Evolutionary conservation across 2,888 invertebrate species (phyloP), one percentile per base, ranked within the genome.

Genomic region (Endomychus coccineus): DNA sequence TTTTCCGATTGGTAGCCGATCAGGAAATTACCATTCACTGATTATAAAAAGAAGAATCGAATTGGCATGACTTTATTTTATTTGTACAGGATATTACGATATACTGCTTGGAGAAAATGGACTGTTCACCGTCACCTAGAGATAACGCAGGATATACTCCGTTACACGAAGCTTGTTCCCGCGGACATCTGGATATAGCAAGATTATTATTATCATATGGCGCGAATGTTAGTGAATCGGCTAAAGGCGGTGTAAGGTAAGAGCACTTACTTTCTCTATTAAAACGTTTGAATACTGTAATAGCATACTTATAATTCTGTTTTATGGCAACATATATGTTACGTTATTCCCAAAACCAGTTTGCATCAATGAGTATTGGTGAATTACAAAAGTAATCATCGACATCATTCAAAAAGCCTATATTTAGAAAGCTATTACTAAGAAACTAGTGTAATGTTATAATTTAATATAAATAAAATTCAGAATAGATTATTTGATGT

Each of bases 61-160:
- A 21, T 6, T 7, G 6, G 11, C n/a, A n/a, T 15, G 30, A 5
- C 14, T 13, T 13, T 16, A 13, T 27, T 37, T 30, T 24, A 13
- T 29, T 23, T 25, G 59, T 59, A 2, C 63, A 88, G 84, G 91
- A 92, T 62, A 87, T 92, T 36, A 84, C 89, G 34, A 83, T 87
- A 12, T 91, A 88, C 61, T 91, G 91, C 59, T 70, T 95, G 55
- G 88, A 91, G 62, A 85, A 85, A 58, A 75, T 89, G 69, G 78
- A 80, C 46, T 79, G 81, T 48, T 77, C 82, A 44, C 85, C 91
- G 1, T 85, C 89, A 51, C 85, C 86, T 1, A 85, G 86, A 56
- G 92, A 94, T 61, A 92, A 94, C 62, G 92, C 92, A 2, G 88
- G 88, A 0, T 90, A 89, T 56, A 94, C 94, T 2, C 90, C 95